Evolutionary conservation across 1,140 invertebrate species (phyloP).

Genomic region (Neodiprion pinetum): DNA sequence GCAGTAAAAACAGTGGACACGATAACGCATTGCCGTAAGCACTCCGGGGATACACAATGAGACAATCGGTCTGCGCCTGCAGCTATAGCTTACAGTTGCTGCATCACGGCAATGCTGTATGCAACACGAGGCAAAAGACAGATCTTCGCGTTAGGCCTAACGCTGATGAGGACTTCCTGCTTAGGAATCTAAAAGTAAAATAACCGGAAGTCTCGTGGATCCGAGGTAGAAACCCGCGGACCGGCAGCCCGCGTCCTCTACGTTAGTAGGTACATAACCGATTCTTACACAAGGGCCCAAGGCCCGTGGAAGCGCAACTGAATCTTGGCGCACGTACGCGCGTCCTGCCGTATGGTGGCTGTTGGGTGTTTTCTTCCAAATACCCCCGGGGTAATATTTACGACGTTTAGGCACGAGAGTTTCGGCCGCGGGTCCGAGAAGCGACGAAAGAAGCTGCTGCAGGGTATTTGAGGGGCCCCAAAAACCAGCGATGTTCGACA

Average conservation of each 20-base stretch:
- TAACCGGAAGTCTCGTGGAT: conserved; percentile 35
- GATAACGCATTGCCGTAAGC: too few species aligned
- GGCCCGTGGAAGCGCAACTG: background rate
- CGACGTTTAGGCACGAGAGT: background rate
- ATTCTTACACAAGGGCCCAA: background rate
- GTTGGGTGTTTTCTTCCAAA: background rate
- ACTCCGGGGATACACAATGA: background rate
- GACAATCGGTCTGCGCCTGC: background rate
- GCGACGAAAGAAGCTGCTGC: background rate
- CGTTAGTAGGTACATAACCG: too few species aligned
- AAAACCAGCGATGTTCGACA: background rate
- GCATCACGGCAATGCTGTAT: background rate
- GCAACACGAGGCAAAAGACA: background rate
- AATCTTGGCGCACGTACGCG: background rate
- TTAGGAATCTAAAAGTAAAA: conserved; percentile 23
- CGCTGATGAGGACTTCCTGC: conserved; percentile 41
- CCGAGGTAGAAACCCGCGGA: background rate
- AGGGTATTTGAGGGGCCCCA: background rate
- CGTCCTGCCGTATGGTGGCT: background rate
- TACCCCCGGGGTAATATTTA: background rate
- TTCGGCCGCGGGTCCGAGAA: background rate
- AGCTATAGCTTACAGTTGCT: background rate
- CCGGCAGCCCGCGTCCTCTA: too few species aligned
- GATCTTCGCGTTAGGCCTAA: background rate
- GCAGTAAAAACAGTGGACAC: too few species aligned